Evolutionary conservation across 2,113 vertebrate species (phyloP), one percentile per base, ranked within the genome.

Genomic region (Phalacrocorax brasilianus): DNA sequence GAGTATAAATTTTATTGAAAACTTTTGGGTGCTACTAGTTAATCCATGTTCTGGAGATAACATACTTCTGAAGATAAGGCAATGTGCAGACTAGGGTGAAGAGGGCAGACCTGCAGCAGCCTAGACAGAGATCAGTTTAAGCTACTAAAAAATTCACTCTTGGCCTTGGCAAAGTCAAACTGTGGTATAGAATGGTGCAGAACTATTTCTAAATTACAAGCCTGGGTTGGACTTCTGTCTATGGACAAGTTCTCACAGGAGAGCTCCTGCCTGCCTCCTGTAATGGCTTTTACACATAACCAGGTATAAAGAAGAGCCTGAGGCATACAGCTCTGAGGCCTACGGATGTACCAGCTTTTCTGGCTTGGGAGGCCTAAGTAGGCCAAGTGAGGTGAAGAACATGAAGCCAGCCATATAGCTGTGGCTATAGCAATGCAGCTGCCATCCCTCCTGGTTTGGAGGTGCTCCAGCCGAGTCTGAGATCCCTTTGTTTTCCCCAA

Each of bases 1-100:
- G 68, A 90, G 50, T 49, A 44, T 11, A 91, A 49, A 28, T 27
- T 58, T 47, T 71, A 66, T 32, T 59, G 72, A 81, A 87, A 94
- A 67, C n/a, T 27, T n/a, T 53, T 74, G 18, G 11, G 30, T 76
- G 56, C 40, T 49, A 33, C 12, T 32, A 83, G n/a, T 79, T 58
- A 94, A 89, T 38, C 35, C 49, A 63, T 50, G 53, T 68, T 91
- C 22, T 28, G 27, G 52, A 88, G 53, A 52, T 49, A 71, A 77
- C 42, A 38, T n/a, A 55, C 59, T 92, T 93, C 80, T 88, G 92
- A 97, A 93, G 58, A 30, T 30, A 86, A 90, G 22, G 67, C 27
- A 73, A 55, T 17, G 18, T 44, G n/a, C 59, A 91, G 50, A 77
- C 26, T n/a, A 66, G 32, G 47, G 38, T 65, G 66, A 47, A 52